phyloP scores from a whole-genome alignment of 2,113 vertebrate genomes.

The Callocephalon fimbriatum region DNA sequence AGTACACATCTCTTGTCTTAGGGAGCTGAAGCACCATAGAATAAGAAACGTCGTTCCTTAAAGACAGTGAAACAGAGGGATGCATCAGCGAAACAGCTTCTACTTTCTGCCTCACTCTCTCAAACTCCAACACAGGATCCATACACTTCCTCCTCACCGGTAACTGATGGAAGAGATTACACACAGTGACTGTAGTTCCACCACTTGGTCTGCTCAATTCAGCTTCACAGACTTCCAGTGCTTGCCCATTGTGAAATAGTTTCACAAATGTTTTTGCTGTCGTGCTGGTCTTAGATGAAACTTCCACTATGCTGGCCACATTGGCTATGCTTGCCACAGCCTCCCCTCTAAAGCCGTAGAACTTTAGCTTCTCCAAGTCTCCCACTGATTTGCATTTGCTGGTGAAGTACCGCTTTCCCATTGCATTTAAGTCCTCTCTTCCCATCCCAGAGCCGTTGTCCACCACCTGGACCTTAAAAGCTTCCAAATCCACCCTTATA shows the following conservation, averaged over 20 bases:
- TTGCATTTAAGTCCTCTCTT: constrained; percentile 80
- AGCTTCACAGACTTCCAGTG: constrained; percentile 81
- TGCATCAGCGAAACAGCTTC: constrained; percentile 92
- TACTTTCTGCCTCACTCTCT: constrained; percentile 87
- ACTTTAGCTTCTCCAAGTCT: constrained; percentile 87
- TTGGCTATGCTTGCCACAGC: constrained; percentile 89
- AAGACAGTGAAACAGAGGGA: constrained; percentile 89
- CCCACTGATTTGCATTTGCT: constrained; percentile 88
- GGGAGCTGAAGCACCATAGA: constrained; percentile 90
- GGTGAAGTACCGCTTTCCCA: constrained; percentile 88
- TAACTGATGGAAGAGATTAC: constrained; percentile 90
- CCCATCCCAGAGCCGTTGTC: constrained; percentile 91
- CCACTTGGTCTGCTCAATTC: constrained; percentile 82
- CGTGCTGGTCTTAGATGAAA: constrained; percentile 84
- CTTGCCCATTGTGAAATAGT: constrained; percentile 86
- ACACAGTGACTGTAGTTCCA: constrained; percentile 88
- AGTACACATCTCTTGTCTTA: constrained; percentile 85
- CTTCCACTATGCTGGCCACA: constrained; percentile 86
- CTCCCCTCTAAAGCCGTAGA: constrained; percentile 93
- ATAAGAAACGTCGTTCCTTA: constrained; percentile 88
- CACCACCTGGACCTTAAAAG: constrained; percentile 92
- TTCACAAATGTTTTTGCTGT: constrained; percentile 86
- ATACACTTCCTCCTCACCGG: constrained; percentile 90
- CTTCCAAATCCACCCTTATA: constrained; percentile 87
- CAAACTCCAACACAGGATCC: constrained; percentile 86